Base-by-base conservation (phyloP, 1,140 invertebrate species). In the Psilanteris sp. region DNA sequence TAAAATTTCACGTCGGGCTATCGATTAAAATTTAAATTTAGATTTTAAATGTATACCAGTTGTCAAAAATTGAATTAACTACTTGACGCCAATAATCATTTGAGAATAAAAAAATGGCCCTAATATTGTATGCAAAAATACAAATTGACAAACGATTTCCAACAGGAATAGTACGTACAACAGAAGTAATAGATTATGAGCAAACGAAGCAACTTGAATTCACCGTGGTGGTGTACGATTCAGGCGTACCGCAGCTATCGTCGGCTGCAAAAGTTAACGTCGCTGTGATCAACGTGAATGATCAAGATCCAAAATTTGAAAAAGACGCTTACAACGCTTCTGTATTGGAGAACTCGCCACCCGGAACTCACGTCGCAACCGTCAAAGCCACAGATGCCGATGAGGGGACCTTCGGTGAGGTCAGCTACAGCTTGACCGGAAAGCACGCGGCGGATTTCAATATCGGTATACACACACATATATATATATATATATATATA, bases 181-280 rank as follows among this genome's bases (percentile, higher is more conserved):
- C 91, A 18, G 90, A 93, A 75, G 89, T 92, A 1, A 92, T 97
- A 22, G 96, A 98, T 85, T 98, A 94, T 82, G 96, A 98, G 84
- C 87, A 90, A 73, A 90, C 92, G 0, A 93, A 94, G 76, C 88
- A 90, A 43, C 88, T 96, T 1, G 92, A 93, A 78, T 96, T 97
- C 76, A 93, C 91, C 1, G 91, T 96, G 0, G 89, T 94, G 0
- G 96, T 94, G 0, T 93, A 92, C 73, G 96, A 97, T 86, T 92
- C 93, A 0, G 96, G 96, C 6, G 91, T 96, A 0, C 96, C 96
- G 1, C 93, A 94, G 76, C 87, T 94, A 31, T 93, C 92, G 4
- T 91, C 95, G 0, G 90, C 92, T 0, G 94, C 95, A 0, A 89
- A 91, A 8, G 91, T 98, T 2, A 91, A 89, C 4, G 93, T 97